Base-by-base conservation (phyloP, 2,797 vertebrate species). In the Lepilemur ruficaudatus region DNA sequence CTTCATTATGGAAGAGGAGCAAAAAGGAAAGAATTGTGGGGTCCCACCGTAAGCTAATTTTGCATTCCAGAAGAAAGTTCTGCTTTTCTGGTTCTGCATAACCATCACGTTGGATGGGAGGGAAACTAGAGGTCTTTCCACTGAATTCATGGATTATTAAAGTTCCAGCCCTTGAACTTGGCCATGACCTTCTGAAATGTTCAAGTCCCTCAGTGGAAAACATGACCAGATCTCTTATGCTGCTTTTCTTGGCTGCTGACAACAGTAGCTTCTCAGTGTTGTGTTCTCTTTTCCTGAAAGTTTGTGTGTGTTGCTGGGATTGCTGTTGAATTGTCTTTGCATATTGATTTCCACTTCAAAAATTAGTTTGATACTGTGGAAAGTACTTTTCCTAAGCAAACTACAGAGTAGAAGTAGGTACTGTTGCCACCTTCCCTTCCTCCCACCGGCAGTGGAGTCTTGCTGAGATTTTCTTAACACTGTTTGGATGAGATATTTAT, bases 91-190 rank as follows among this genome's bases (percentile, higher is more conserved):
- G 32, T 70, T 22, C 91, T 57, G 30, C 32, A 63, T 93, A 38
- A 84, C 96, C 69, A 38, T 95, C 80, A 78, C 78, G 18, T 43
- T 85, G 86, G 41, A 20, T 83, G 52, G 89, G 88, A 96, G 88
- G 55, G 35, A 97, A 96, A 70, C 78, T 50, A 72, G 80, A 97
- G n/a, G 72, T 38, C 82, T 94, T 97, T 94, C 97, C 96, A 93
- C 89, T 95, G 97, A 94, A 94, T 97, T 98, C 78, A 92, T 94
- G 96, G 95, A 97, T 96, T 95, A 89, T 79, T 95, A 50, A 43
- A 69, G 89, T 94, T 96, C 91, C 95, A 95, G 97, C 86, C 96
- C 88, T 63, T 94, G 89, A 94, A 78, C 70, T 93, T 94, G 92
- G 82, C 30, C 30, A 1, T 97, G 95, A 98, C 91, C 96, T 98